Base-by-base conservation (phyloP, 2,888 invertebrate species). In the Epicampocera succincta region DNA sequence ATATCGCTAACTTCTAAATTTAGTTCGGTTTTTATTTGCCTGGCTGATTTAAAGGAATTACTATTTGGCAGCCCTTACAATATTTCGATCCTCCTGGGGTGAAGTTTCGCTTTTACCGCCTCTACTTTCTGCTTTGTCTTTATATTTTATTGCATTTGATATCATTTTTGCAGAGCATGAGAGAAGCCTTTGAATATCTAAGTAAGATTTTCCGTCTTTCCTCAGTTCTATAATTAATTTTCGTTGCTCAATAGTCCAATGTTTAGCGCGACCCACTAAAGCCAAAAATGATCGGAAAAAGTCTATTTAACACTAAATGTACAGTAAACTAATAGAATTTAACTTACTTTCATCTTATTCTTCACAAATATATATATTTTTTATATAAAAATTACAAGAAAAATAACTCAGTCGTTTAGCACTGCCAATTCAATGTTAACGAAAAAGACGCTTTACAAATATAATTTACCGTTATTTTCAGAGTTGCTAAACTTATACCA, bases 151-250 rank as follows among this genome's bases (percentile, higher is more conserved):
- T 29, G 13, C 25, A 52, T 52, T 52, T 21, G 12, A 52, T 52
- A 52, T 0, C 50, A 52, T 56, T 56, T 56, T 56, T n/a, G 56
- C 33, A 29, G 56, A 33, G 17, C 17, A 9, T 38, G 9, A 17
- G 56, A 56, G 56, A 56, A 56, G 56, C 15, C 33, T 38, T 17
- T 38, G 38, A 38, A 38, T 56, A 38, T 38, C 17, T 56, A 17
- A 56, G 11, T 38, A 38, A 38, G 12, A 56, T 17, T 17, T 56
- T 38, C 56, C 56, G 4, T 19, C 1, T 33, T 56, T 17, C n/a
- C 33, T 56, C 8, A 56, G 13, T 9, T 12, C 9, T 56, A 56
- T 17, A 56, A 38, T 38, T 17, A 17, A 38, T 33, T 56, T 56
- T 56, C 52, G 12, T 52, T 52, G 25, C n/a, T 52, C 3, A 25